Evolutionary conservation across 2,797 vertebrate genomes (phyloP).

Genomic region (Notamacropus eugenii): DNA sequence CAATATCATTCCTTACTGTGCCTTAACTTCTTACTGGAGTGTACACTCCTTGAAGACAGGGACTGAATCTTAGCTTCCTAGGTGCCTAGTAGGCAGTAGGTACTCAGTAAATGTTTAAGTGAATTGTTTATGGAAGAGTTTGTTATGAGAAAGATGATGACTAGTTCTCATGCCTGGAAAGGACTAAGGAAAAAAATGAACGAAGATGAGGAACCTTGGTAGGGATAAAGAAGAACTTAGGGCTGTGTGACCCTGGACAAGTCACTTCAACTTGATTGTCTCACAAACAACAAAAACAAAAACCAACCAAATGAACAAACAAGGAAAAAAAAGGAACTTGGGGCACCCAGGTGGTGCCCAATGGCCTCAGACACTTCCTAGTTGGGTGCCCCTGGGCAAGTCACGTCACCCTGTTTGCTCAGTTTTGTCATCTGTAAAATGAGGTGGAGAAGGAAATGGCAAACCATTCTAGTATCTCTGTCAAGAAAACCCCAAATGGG

Average conservation of each 20-base stretch:
- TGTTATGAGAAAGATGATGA: background rate
- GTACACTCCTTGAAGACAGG: background rate
- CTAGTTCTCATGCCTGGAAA: background rate
- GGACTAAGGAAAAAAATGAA: background rate
- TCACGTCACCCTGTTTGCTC: background rate
- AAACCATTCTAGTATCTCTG: background rate
- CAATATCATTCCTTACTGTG: background rate
- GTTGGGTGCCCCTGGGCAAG: background rate
- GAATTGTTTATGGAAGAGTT: background rate
- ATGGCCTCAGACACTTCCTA: background rate
- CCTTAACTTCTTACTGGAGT: background rate
- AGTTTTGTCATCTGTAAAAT: background rate
- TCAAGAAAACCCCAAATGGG: background rate
- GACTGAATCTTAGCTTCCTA: background rate
- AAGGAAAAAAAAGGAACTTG: too few relatives aligned
- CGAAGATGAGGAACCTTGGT: background rate
- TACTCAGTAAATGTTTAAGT: background rate
- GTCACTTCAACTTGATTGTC: too few relatives aligned
- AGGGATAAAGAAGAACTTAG: background rate
- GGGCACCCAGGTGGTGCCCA: too few relatives aligned
- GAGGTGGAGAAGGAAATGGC: background rate
- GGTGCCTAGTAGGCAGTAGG: background rate
- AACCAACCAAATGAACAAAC: too few relatives aligned
- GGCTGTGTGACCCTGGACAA: too few relatives aligned
- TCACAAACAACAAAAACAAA: too few relatives aligned